Conservation (phyloP, 1,140 invertebrate genomes). For the Zaprionus vittiger region DNA sequence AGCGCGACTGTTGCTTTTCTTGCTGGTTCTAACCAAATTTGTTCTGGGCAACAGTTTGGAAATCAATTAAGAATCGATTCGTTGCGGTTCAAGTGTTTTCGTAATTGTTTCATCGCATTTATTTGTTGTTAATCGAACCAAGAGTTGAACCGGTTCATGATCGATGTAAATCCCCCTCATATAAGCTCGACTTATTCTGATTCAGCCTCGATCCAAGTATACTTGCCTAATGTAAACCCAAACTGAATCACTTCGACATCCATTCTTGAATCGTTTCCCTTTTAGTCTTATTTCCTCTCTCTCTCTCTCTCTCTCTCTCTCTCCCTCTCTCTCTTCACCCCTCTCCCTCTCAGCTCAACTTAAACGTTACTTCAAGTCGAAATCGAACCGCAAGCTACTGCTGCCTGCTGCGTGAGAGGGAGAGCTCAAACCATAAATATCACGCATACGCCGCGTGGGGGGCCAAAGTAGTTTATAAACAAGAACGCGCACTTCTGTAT, state of each 20-base stretch:
- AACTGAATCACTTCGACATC: too few species aligned
- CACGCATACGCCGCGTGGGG: constrained; percentile 33
- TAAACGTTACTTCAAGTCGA: neutral
- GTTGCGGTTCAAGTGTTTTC: neutral
- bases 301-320: neutral
- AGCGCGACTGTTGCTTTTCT: too few species aligned
- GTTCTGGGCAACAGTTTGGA: neutral
- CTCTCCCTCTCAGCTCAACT: neutral
- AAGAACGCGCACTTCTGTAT: constrained; percentile 2
- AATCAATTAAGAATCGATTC: neutral
- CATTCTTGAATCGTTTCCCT: too few species aligned
- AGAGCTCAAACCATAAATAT: constrained; percentile 6
- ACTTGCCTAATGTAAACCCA: too few species aligned
- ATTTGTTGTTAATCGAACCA: neutral
- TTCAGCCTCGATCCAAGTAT: too few species aligned
- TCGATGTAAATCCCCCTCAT: too few species aligned
- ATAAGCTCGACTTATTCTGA: too few species aligned
- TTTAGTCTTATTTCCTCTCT: neutral
- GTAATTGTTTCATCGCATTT: neutral
- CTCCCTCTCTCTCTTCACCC: neutral
- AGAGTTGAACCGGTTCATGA: neutral
- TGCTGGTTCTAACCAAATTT: neutral
- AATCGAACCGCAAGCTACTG: neutral
- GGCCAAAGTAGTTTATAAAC: constrained; percentile 6
- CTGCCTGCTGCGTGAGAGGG: neutral